Percentiles rank a stretch among this genome's conserved stretches.
phyloP scores from a whole-genome alignment of 37 sponge, comb jelly and placozoan species.

The Theonella swinhoei region DNA sequence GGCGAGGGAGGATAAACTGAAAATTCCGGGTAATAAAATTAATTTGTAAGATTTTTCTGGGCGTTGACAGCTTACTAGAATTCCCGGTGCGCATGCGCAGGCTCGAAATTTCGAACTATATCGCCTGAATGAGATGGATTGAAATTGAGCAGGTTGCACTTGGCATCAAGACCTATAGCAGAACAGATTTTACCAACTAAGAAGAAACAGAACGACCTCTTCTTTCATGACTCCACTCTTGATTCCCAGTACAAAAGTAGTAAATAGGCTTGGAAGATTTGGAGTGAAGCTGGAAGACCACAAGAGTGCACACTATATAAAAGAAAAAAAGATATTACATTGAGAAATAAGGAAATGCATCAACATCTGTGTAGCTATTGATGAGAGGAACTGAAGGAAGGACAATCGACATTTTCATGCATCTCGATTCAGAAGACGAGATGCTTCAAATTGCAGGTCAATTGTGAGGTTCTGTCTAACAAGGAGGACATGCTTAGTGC shows the following conservation, averaged over 20 bases:
- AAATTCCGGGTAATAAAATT: too few relatives aligned
- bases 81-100: too few relatives aligned
- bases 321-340: not conserved
- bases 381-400: not conserved
- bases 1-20: too few relatives aligned
- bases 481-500: not conserved
- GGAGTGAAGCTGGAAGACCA: not conserved
- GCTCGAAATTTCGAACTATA: too few relatives aligned
- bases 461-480: not conserved
- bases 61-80: too few relatives aligned
- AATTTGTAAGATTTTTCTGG: too few relatives aligned
- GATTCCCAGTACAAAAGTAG: not conserved
- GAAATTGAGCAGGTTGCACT: too few relatives aligned
- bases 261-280: not conserved
- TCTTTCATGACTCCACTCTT: not conserved
- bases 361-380: not conserved
- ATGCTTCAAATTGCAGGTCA: not conserved
- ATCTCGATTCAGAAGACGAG: not conserved
- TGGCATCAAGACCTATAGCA: too few relatives aligned
- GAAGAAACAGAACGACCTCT: too few relatives aligned
- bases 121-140: too few relatives aligned
- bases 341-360: not conserved
- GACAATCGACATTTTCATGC: not conserved
- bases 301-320: not conserved
- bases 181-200: too few relatives aligned